Percentiles rank a stretch among this genome's conserved stretches.
These are phyloP conservation scores for Callipepla squamata DNA, from an alignment of 2,113 vertebrate species.

Conservation along the genomic window DNA sequence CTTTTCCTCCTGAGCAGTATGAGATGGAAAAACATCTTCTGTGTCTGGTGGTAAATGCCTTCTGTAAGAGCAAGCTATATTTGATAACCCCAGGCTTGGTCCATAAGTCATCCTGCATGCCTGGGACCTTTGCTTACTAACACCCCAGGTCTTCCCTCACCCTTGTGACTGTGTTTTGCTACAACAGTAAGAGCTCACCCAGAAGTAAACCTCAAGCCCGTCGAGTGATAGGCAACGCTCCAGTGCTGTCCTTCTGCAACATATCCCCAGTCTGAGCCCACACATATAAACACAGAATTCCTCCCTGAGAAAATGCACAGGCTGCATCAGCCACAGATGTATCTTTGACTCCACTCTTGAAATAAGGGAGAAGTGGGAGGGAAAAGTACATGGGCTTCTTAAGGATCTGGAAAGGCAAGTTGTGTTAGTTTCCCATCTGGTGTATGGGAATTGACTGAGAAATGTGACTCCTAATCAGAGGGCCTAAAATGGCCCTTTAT, in stretches of 20 bases:
- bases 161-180: not conserved
- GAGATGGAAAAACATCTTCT: not conserved
- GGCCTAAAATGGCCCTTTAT: not conserved
- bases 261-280: constrained; percentile 28
- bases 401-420: constrained; percentile 19
- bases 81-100: not conserved
- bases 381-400: constrained; percentile 54
- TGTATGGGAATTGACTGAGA: not conserved
- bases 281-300: constrained; percentile 26
- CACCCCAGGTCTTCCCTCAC: not conserved
- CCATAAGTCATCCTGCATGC: not conserved
- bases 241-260: not conserved
- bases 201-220: not conserved
- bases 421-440: constrained; percentile 40
- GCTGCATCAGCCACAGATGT: not conserved
- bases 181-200: not conserved
- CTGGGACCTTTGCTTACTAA: not conserved
- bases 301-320: not conserved
- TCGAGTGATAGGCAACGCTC: not conserved
- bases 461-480: not conserved
- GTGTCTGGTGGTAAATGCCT: not conserved
- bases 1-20: not conserved
- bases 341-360: not conserved
- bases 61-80: not conserved
- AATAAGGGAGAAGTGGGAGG: constrained; percentile 55